phyloP scores from a whole-genome alignment of 2,113 vertebrate species.

The Daubentonia madagascariensis region DNA sequence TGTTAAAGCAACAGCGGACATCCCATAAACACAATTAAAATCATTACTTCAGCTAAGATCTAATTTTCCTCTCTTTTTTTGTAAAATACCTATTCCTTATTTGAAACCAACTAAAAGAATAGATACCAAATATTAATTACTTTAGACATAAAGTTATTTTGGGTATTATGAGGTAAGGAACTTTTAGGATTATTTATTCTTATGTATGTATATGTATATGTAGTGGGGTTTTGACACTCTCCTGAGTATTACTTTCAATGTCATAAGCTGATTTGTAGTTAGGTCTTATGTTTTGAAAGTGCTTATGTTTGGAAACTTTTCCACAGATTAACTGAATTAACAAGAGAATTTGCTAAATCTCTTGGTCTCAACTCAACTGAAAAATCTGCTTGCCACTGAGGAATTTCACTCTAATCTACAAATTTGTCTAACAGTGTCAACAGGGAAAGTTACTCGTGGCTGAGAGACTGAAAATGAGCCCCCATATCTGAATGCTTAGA shows the following conservation, averaged over 20 bases:
- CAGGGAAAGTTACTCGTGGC: not conserved
- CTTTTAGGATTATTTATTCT: not conserved
- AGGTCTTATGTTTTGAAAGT: constrained; percentile 39
- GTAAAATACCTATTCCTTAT: not conserved
- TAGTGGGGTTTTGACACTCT: not conserved
- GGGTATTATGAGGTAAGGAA: not conserved
- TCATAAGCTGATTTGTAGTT: constrained; percentile 33
- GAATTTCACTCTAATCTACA: constrained; percentile 36
- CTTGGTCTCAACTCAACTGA: constrained; percentile 56
- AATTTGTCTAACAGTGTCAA: constrained; percentile 23
- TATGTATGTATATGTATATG: not conserved
- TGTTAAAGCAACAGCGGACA: not conserved
- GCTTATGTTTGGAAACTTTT: constrained; percentile 56
- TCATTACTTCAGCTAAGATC: not conserved
- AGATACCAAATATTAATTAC: not conserved
- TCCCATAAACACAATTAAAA: not conserved
- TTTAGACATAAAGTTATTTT: not conserved
- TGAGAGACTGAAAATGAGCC: not conserved
- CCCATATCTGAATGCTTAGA: not conserved
- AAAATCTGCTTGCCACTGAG: constrained; percentile 51
- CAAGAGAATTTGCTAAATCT: constrained; percentile 52
- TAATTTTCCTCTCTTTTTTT: not conserved
- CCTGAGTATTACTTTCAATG: not conserved
- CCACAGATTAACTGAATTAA: constrained; percentile 57
- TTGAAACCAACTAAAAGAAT: not conserved